Percentiles rank a stretch among this genome's conserved stretches.
Evolutionary conservation across 1,140 invertebrate species (phyloP).

Genomic region (Acyrthosiphon pisum): DNA sequence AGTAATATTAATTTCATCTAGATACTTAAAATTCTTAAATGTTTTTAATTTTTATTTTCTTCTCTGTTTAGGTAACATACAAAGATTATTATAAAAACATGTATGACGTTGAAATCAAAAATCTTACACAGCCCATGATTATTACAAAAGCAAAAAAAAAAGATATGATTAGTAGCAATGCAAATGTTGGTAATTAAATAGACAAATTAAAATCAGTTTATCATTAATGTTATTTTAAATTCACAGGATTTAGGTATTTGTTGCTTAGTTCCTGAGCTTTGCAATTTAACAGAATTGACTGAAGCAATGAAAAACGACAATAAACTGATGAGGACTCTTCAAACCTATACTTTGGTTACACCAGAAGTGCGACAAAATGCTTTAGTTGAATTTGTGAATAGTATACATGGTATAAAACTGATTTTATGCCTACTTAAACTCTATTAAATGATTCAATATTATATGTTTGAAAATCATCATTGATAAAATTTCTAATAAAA

Average conservation of each 20-base stretch:
- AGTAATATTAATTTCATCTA: not conserved
- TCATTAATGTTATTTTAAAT: not conserved
- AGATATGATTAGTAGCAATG: not conserved
- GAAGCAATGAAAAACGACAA: conserved; percentile 68
- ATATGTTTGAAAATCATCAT: not conserved
- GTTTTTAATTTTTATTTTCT: not conserved
- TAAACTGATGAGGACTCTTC: conserved; percentile 82
- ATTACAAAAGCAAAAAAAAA: conserved; percentile 66
- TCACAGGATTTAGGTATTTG: conserved; percentile 46
- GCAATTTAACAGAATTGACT: conserved; percentile 75
- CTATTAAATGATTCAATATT: not conserved
- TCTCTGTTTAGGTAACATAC: conserved; percentile 56
- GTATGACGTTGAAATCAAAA: conserved; percentile 75
- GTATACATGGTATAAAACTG: conserved; percentile 53
- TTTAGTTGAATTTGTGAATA: conserved; percentile 42
- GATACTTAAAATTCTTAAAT: not conserved
- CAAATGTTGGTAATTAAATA: conserved; percentile 8
- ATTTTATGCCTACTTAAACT: not conserved
- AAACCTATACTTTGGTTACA: conserved; percentile 75
- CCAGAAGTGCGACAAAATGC: conserved; percentile 72
- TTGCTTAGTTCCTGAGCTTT: conserved; percentile 77
- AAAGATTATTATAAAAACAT: conserved; percentile 61
- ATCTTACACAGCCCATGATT: conserved; percentile 81
- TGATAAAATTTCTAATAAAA: not conserved
- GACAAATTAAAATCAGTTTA: not conserved